Conservation (phyloP, 2,888 invertebrate species). For the Folsomia manolachei region DNA sequence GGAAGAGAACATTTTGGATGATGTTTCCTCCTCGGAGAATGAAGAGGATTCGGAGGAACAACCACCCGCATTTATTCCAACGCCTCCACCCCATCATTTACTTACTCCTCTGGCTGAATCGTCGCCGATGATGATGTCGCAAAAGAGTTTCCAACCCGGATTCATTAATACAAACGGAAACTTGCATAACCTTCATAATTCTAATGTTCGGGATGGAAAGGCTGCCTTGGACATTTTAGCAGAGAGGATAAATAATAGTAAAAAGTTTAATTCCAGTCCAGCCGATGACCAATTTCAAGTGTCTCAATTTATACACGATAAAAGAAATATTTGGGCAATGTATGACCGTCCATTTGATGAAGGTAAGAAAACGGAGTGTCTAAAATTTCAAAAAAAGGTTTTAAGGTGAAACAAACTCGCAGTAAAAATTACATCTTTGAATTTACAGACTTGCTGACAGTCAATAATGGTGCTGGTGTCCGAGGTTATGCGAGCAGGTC, state of each 20-base stretch:
- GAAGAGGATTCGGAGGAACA: conserved; percentile 39
- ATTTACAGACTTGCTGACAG: conserved; percentile 31
- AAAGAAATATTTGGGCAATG: conserved; percentile 43
- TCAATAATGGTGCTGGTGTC: conserved; percentile 13
- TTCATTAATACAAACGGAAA: conserved; percentile 8
- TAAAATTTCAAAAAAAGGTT: not conserved
- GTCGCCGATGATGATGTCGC: not conserved
- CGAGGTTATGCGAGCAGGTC: conserved; percentile 42
- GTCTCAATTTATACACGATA: conserved; percentile 41
- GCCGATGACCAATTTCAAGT: conserved; percentile 32
- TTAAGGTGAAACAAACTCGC: not conserved
- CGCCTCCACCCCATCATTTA: conserved; percentile 39
- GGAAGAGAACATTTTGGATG: conserved; percentile 17
- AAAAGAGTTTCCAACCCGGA: conserved; percentile 4
- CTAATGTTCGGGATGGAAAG: conserved; percentile 26
- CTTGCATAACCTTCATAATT: conserved; percentile 11
- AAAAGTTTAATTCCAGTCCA: conserved; percentile 27
- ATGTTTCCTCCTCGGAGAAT: not conserved
- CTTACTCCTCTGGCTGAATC: not conserved
- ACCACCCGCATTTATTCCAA: conserved; percentile 49
- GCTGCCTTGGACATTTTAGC: conserved; percentile 31
- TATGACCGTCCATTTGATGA: conserved; percentile 45
- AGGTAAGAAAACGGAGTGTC: too few species aligned
- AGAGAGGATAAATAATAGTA: conserved; percentile 25
- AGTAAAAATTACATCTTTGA: too few species aligned